Evolutionary conservation across 92 coral and sea anemone species (phyloP).

Genomic region (Epizoanthus scotinus): DNA sequence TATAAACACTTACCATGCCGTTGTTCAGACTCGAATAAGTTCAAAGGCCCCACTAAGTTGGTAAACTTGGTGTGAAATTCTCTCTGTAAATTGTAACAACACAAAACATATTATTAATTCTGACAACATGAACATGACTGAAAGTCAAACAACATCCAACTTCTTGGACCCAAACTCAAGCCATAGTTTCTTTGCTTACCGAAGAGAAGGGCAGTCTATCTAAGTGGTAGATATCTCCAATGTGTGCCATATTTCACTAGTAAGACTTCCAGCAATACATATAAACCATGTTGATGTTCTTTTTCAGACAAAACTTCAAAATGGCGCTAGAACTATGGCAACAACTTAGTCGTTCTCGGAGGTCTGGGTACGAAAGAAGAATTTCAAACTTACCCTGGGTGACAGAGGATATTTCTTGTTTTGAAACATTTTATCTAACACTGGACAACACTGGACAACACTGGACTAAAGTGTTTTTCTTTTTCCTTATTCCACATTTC

Average conservation of each 20-base stretch:
- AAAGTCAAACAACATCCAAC: too few species aligned
- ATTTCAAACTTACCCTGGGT: not conserved
- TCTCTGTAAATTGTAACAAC: slow-evolving; percentile 51
- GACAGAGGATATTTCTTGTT: not conserved
- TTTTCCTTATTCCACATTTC: too few species aligned
- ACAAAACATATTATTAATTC: not conserved
- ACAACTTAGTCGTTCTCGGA: not conserved
- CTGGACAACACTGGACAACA: too few species aligned
- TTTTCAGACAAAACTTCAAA: not conserved
- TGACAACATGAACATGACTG: too few species aligned
- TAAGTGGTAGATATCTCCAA: slow-evolving; percentile 55
- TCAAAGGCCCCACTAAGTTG: slow-evolving; percentile 84
- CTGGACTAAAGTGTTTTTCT: too few species aligned
- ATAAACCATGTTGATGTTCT: not conserved
- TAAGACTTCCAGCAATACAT: not conserved
- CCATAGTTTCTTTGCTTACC: slow-evolving; percentile 44
- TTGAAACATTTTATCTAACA: not conserved
- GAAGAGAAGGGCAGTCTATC: slow-evolving; percentile 83
- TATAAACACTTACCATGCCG: slow-evolving; percentile 62
- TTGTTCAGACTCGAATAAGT: slow-evolving; percentile 83
- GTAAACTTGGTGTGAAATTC: slow-evolving; percentile 92
- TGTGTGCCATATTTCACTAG: slow-evolving; percentile 7
- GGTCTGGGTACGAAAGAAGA: slow-evolving; percentile 30
- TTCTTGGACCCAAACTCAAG: not conserved
- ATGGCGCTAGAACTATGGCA: slow-evolving; percentile 46